A percentile compares a stretch with the other conserved stretches of the same genome.
phyloP scores from a whole-genome alignment of 2,888 invertebrate genomes.

The Apoderus coryli region DNA sequence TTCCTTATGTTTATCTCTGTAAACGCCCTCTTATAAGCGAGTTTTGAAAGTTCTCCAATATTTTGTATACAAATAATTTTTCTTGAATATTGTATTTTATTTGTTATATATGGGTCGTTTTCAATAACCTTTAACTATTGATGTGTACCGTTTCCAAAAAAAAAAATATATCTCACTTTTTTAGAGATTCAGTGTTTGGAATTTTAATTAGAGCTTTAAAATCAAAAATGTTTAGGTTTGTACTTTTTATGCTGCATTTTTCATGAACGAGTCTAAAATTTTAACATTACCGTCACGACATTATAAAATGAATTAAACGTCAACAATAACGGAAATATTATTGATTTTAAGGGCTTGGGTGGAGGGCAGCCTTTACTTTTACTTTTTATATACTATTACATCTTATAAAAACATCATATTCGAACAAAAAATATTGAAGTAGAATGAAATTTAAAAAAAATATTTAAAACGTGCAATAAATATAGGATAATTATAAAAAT shows the following conservation, averaged over 20 bases:
- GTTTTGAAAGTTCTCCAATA: too few species aligned
- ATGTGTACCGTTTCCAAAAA: neutral
- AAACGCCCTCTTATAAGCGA: too few species aligned
- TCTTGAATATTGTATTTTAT: conserved; percentile 1
- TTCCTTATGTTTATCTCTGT: too few species aligned
- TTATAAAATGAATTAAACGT: conserved; percentile 1
- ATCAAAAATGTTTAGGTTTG: conserved; percentile 1
- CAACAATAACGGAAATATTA: neutral
- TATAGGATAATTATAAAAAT: neutral
- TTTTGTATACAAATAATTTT: conserved; percentile 3
- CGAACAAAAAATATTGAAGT: neutral
- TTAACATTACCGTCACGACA: conserved; percentile 1
- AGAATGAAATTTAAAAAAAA: too few species aligned
- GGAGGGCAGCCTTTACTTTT: neutral
- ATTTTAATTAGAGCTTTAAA: neutral
- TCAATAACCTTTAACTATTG: conserved; percentile 2
- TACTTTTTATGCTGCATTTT: neutral
- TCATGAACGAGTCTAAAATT: neutral
- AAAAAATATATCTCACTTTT: neutral
- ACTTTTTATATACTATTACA: neutral
- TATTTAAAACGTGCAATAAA: conserved; percentile 1
- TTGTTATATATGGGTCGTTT: conserved; percentile 1
- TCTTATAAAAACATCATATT: neutral
- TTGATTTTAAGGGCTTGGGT: neutral
- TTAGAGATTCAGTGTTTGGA: neutral